Evolutionary conservation across 2,797 vertebrate genomes (phyloP).

Genomic region (Sarcophilus harrisii): DNA sequence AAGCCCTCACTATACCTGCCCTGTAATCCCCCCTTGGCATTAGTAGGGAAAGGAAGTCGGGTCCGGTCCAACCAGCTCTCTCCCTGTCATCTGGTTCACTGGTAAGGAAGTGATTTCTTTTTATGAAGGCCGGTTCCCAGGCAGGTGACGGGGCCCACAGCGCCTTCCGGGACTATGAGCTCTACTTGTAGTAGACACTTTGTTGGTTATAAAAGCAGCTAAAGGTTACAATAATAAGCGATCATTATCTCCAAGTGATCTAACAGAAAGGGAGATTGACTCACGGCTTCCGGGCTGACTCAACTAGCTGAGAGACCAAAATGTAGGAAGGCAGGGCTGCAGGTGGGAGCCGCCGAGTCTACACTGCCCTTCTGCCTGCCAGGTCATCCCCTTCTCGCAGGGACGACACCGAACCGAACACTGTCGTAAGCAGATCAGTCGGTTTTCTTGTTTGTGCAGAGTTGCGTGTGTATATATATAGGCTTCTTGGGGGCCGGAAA

Average conservation of each 20-base stretch:
- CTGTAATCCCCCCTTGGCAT: neutral
- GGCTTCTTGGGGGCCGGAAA: neutral
- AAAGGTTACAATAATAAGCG: neutral
- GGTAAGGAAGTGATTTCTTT: neutral
- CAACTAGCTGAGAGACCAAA: neutral
- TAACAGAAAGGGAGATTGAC: neutral
- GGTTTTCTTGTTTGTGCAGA: neutral
- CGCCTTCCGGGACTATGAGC: neutral
- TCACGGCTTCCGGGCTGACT: neutral
- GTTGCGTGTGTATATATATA: neutral
- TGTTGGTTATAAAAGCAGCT: neutral
- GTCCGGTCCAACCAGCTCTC: neutral
- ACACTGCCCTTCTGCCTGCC: neutral
- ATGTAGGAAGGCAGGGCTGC: neutral
- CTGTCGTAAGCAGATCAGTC: neutral
- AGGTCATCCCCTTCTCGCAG: neutral
- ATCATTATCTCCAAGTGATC: neutral
- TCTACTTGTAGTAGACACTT: neutral
- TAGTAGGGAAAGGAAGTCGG: neutral
- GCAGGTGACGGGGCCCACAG: neutral
- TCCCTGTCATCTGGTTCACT: neutral
- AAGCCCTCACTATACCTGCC: too few relatives aligned
- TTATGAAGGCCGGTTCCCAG: neutral
- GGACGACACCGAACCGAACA: accelerated
- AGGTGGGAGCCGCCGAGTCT: neutral